Evolutionary conservation across 2,797 vertebrate genomes (phyloP), one percentile per base, ranked within the genome.

Genomic region (Pseudochaenichthys georgianus): DNA sequence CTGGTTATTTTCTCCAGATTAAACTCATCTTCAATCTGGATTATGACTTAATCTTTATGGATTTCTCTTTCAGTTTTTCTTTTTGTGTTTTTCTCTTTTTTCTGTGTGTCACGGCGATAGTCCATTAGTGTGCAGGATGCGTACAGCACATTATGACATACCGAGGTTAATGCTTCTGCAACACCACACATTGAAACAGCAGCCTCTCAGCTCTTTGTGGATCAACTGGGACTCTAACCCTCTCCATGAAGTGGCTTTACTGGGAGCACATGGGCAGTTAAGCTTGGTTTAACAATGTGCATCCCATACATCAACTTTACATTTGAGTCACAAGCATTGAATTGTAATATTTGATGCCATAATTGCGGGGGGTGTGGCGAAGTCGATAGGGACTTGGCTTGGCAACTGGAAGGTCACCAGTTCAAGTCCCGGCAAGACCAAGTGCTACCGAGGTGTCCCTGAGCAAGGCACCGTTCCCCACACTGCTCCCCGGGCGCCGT

Each of bases 1-100:
- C 68, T 60, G 58, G 64, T 75, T 81, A 75, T 71, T 87, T 73
- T 55, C 63, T 88, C 72, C 78, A 86, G 80, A 85, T 86, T 85
- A 81, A 75, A 58, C 52, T 71, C 73, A 42, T 70, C 55, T 41
- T 63, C 60, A 47, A 62, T 83, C 73, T 80, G 78, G 74, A 84
- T 81, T 78, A 77, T 53, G 63, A 60, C 51, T 74, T 46, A 28
- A 42, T 38, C 34, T 38, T 38, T 38, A 38, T 2, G 7, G 34
- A 38, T 38, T 38, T n/a, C 34, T 83, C 74, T 65, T 13, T 66
- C 23, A 43, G 55, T 60, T 47, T 63, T 66, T 58, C 21, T 38
- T 50, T n/a, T 60, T 17, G 28, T 4, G 58, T 64, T 52, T 43
- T 38, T 19, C 10, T 17, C 3, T 51, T 28, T 28, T 53, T 13